Evolutionary conservation across 2,888 invertebrate genomes (phyloP), one percentile per base, ranked within the genome.

Genomic region (Microctonus hyperodae): DNA sequence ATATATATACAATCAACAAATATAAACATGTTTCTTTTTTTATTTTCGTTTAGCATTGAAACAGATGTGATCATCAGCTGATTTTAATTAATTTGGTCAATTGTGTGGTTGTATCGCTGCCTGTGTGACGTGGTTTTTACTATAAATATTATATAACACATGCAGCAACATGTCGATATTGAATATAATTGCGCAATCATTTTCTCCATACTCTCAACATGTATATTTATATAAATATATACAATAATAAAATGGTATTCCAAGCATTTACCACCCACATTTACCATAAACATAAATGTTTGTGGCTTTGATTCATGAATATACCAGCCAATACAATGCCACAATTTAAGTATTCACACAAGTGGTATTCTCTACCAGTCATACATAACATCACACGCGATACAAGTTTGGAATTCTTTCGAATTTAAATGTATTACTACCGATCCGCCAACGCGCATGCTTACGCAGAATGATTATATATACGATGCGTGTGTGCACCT

Each of bases 391-490:
- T 28, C 28, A 44, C 16, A 44, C 16, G 16, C 16, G 16, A 5
- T 53, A 61, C 61, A 57, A 56, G 64, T 61, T 64, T 73, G 75
- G 75, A 75, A 79, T 77, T 74, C 71, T 71, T 70, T 62, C 70
- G 73, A 74, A 77, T 76, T 77, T 70, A 71, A 75, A 76, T 68
- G 71, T 72, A 78, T 70, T 77, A 78, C 78, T 73, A 44, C 44
- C 44, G 74, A 79, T 78, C 77, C 79, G 75, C 79, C 79, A 79
- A 81, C 79, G 78, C 79, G 78, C 75, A 31, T 65, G 61, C 70
- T 60, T 69, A 68, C 65, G 71, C 68, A 63, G 66, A 70, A 73
- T 72, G 70, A 72, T 69, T 71, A 70, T 65, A 65, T 37, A 35
- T 53, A 28, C 51, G 35, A 53, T 67, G 64, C 44, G 44, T 67